Evolutionary conservation across 2,113 vertebrate genomes (phyloP), one percentile per base, ranked within the genome.

Genomic region (Tetrax tetrax): DNA sequence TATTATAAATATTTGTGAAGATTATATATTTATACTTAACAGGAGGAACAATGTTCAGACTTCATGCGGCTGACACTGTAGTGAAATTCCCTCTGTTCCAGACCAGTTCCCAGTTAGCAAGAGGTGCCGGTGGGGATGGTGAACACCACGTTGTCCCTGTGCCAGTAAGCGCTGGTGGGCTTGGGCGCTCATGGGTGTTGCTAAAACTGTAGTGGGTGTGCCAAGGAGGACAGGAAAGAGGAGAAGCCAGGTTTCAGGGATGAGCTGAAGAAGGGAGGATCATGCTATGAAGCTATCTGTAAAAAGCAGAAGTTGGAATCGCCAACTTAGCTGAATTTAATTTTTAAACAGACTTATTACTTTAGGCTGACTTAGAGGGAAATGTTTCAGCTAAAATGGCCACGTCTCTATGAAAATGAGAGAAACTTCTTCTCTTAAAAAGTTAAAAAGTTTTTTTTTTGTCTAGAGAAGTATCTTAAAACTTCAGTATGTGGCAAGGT

Each of bases 91-190:
- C 15, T 27, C 37, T 37, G 11, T 45, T 54, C 37, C 84, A 50
- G 84, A 20, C 9, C 31, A 6, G 20, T 7, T 54, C 68, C 63
- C 84, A 45, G 27, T 4, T 7, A 10, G 38, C 0, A 23, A 43
- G 63, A 38, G 17, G 45, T 4, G 3, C 33, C 19, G 4, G 6
- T 2, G 3, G 43, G 68, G 16, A 64, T 3, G 50, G 33, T 10
- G 78, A 74, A 4, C 33, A 37, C 48, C 24, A 5, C 0, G 1
- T 10, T 0, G 0, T 57, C 37, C 72, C 72, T 4, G 21, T 12
- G 23, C 68, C 6, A 6, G 15, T 5, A 4, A 53, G 51, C 22
- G 5, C 8, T 6, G 41, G 48, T 38, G 50, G 8, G 43, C 13
- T 19, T 21, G 68, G 22, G 22, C 19, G 11, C 17, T 2, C 3